phyloP scores from a whole-genome alignment of 2,888 invertebrate genomes.

The Xanthorhoe spadicearia region DNA sequence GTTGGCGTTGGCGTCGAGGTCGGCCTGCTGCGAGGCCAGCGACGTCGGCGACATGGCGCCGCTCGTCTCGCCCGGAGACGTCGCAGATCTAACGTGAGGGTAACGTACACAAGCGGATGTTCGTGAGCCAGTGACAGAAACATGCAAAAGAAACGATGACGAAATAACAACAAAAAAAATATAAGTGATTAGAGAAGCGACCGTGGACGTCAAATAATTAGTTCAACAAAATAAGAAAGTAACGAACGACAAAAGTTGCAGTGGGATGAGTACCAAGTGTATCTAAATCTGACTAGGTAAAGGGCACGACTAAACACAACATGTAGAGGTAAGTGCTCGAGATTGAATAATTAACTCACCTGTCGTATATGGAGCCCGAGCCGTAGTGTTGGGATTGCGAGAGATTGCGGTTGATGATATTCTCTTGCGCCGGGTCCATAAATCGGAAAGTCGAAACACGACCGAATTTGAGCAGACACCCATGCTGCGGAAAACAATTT shows the following conservation, averaged over 20 bases:
- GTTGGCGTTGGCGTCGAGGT: slow-evolving; percentile 67
- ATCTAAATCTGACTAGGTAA: slow-evolving; percentile 48
- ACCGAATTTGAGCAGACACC: slow-evolving; percentile 93
- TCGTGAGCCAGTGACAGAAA: slow-evolving; percentile 81
- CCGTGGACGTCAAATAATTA: slow-evolving; percentile 53
- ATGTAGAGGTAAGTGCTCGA: slow-evolving; percentile 45
- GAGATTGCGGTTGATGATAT: slow-evolving; percentile 90
- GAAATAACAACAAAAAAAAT: slow-evolving; percentile 56
- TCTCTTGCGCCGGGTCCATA: slow-evolving; percentile 93
- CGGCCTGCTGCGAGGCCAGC: slow-evolving; percentile 62
- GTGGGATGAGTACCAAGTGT: slow-evolving; percentile 52
- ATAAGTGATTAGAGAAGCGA: slow-evolving; percentile 68
- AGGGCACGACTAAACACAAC: slow-evolving; percentile 64
- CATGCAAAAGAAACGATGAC: slow-evolving; percentile 80
- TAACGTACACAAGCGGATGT: slow-evolving; percentile 80
- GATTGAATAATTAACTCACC: slow-evolving; percentile 80
- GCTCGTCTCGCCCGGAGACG: slow-evolving; percentile 71
- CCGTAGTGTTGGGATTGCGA: slow-evolving; percentile 89
- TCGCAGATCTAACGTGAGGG: slow-evolving; percentile 78
- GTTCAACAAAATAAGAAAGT: slow-evolving; percentile 54
- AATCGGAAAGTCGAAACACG: slow-evolving; percentile 94
- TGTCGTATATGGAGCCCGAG: slow-evolving; percentile 92
- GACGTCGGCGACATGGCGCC: slow-evolving; percentile 79
- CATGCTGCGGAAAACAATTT: slow-evolving; percentile 84
- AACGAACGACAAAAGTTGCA: slow-evolving; percentile 54